Conservation (phyloP, 2,888 invertebrate genomes). For the Acronicta psi region DNA sequence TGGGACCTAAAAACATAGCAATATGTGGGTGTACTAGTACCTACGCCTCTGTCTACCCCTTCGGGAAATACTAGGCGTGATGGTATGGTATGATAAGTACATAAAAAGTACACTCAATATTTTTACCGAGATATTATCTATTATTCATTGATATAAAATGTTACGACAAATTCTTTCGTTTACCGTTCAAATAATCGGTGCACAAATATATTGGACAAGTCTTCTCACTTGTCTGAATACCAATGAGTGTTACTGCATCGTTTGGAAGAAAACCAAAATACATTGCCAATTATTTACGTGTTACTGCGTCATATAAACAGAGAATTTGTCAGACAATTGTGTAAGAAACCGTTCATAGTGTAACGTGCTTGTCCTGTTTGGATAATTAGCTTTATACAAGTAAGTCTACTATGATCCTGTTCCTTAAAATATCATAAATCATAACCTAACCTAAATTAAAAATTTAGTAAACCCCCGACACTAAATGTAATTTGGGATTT, state of each 20-base stretch:
- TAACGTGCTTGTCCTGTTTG: neutral
- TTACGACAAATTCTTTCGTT: conserved; percentile 43
- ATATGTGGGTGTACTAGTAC: too few species aligned
- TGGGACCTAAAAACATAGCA: too few species aligned
- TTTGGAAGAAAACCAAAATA: conserved; percentile 49
- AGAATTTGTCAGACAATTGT: conserved; percentile 13
- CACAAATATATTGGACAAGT: conserved; percentile 29
- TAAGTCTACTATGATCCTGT: neutral
- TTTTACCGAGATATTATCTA: conserved; percentile 1
- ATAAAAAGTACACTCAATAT: too few species aligned
- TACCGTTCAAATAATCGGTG: conserved; percentile 39
- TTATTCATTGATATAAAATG: conserved; percentile 8
- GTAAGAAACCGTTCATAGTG: conserved; percentile 2
- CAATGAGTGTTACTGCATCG: conserved; percentile 41
- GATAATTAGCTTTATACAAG: neutral
- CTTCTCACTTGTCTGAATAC: conserved; percentile 31
- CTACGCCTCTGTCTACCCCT: too few species aligned
- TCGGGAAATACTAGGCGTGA: too few species aligned
- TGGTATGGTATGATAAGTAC: too few species aligned
- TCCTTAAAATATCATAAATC: too few species aligned
- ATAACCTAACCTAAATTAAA: too few species aligned
- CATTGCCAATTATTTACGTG: conserved; percentile 43
- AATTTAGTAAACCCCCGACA: too few species aligned
- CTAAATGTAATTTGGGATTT: too few species aligned
- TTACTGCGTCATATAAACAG: conserved; percentile 23